Evolutionary conservation across 2,797 vertebrate species (phyloP).

Genomic region (Parambassis ranga): DNA sequence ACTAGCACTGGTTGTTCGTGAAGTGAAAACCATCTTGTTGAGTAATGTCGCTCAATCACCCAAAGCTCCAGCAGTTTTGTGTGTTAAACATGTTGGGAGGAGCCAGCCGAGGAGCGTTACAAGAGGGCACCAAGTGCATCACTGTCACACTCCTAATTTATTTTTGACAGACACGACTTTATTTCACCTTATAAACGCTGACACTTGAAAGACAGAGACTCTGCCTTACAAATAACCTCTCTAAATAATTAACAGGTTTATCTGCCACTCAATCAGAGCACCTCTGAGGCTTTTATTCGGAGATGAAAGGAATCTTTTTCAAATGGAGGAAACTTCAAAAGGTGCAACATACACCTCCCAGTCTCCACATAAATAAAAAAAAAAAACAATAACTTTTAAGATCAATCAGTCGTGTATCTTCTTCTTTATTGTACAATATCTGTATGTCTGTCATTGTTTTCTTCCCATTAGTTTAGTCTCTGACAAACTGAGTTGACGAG

Average conservation of each 20-base stretch:
- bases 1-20: constrained; percentile 46
- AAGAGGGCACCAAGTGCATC: constrained; percentile 37
- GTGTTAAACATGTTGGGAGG: constrained; percentile 44
- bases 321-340: constrained; percentile 52
- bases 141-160: constrained; percentile 56
- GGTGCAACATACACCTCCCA: constrained; percentile 30
- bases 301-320: constrained; percentile 61
- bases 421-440: constrained; percentile 19
- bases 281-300: constrained; percentile 43
- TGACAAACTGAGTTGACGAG: constrained; percentile 30
- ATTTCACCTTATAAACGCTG: constrained; percentile 59
- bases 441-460: constrained; percentile 2
- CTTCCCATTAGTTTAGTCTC: constrained; percentile 23
- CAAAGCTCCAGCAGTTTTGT: constrained; percentile 17
- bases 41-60: constrained; percentile 55
- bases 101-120: constrained; percentile 27
- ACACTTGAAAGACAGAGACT: constrained; percentile 56
- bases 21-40: constrained; percentile 62
- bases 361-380: constrained; percentile 26
- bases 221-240: constrained; percentile 70
- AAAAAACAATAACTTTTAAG: constrained; percentile 25
- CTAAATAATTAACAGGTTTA: constrained; percentile 74
- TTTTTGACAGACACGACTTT: constrained; percentile 53
- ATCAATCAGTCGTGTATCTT: constrained; percentile 31
- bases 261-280: constrained; percentile 69